A percentile compares a stretch with the other conserved stretches of the same genome.
phyloP scores from a whole-genome alignment of 30 jellyfish, hydroid and myxozoan genomes.

The Catostylus mosaicus region DNA sequence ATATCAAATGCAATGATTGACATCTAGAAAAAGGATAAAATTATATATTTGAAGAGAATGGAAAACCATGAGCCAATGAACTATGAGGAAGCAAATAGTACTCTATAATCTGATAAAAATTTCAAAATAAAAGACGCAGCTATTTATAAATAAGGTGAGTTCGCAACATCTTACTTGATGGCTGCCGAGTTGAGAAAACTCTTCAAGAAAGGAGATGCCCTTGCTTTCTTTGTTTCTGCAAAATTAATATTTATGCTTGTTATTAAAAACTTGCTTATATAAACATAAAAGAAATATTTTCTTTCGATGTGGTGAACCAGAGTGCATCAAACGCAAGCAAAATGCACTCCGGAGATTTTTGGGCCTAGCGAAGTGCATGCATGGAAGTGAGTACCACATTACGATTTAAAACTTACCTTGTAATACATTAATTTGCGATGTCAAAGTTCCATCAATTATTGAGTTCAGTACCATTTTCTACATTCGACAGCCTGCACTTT shows the following conservation, averaged over 20 bases:
- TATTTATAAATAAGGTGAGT: neutral
- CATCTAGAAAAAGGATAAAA: neutral
- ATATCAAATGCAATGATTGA: slow-evolving; percentile 12
- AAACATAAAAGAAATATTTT: neutral
- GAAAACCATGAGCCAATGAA: neutral
- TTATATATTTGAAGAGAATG: neutral
- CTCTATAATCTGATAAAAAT: neutral
- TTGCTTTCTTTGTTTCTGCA: neutral
- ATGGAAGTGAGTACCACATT: neutral
- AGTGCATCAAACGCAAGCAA: neutral
- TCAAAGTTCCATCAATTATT: neutral
- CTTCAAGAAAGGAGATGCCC: neutral
- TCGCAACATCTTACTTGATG: neutral
- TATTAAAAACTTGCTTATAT: neutral
- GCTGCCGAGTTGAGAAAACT: neutral
- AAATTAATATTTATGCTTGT: neutral
- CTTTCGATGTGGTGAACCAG: neutral
- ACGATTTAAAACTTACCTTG: neutral
- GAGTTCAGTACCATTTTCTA: neutral
- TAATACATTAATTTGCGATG: neutral
- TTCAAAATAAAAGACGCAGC: neutral
- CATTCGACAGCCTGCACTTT: neutral
- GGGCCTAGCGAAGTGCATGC: neutral
- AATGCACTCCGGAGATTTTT: neutral
- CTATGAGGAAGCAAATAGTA: neutral